Evolutionary conservation across 2,797 vertebrate species (phyloP), one percentile per base, ranked within the genome.

Genomic region (Oryzias dopingdopingensis): DNA sequence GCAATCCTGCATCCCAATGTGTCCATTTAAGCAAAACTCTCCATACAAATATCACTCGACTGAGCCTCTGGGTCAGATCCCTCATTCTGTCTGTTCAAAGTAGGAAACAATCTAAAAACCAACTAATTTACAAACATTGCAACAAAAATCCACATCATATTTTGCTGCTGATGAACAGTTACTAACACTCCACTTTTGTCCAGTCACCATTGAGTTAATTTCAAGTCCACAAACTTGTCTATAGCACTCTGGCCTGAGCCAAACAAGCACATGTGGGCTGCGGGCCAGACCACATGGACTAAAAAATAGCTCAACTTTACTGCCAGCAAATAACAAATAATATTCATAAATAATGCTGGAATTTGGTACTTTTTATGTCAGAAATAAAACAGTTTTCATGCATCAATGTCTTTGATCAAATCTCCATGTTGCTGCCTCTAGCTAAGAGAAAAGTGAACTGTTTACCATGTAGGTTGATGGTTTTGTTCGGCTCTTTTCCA

Each of bases 401-500:
- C 66, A 80, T 62, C 56, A 55, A 64, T 55, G 48, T 67, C 58
- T 67, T 70, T 64, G 57, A 58, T 52, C 15, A 76, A 67, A 65
- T 14, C 23, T 74, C 61, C 5, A 58, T 26, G 45, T 52, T 62
- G 52, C 69, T 52, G 54, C 65, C 42, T 76, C 43, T 42, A 56
- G 52, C 51, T 24, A 69, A 62, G 77, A 52, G 70, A 84, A 87
- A 85, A 79, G 66, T 62, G 55, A 75, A 67, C 56, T 66, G 65
- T 84, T 86, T 88, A 83, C 81, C 80, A 84, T 81, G 57, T 59
- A 60, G 59, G 72, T 67, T 76, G 82, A 64, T 59, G 74, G 59
- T 53, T 85, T 65, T 77, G 77, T 52, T 83, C 75, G 80, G 75
- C 72, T 85, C 77, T 84, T 81, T 84, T 77, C 74, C 85, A 83